Conservation (phyloP, 2,113 vertebrate genomes). For the Callospermophilus lateralis region DNA sequence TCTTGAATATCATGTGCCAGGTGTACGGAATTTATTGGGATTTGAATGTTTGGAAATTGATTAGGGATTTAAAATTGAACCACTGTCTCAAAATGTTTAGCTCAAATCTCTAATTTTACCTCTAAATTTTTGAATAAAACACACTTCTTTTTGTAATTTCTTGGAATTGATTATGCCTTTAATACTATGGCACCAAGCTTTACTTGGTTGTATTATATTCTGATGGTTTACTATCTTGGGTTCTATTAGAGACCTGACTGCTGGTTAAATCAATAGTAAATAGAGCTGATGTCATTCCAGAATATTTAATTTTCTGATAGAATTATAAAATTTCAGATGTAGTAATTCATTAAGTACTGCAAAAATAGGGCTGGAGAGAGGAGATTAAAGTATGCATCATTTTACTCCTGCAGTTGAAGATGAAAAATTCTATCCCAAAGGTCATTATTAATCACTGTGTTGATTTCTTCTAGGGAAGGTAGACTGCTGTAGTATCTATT, state of each 20-base stretch:
- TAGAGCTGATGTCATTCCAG: not conserved
- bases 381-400: slow-evolving; percentile 59
- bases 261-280: slow-evolving; percentile 38
- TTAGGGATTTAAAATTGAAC: not conserved
- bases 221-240: not conserved
- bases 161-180: not conserved
- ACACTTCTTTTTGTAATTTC: not conserved
- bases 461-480: slow-evolving; percentile 51
- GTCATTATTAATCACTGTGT: not conserved
- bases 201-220: not conserved
- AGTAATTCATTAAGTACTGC: slow-evolving; percentile 38
- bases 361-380: slow-evolving; percentile 15
- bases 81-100: slow-evolving; percentile 16
- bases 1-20: not conserved
- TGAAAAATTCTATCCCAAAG: slow-evolving; percentile 8
- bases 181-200: not conserved
- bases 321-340: slow-evolving; percentile 48
- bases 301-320: slow-evolving; percentile 61
- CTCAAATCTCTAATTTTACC: slow-evolving; percentile 22
- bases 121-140: not conserved
- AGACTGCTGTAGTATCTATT: slow-evolving; percentile 29
- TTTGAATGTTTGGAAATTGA: not conserved
- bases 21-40: not conserved
- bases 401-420: slow-evolving; percentile 44
- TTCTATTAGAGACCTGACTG: not conserved